Conservation (phyloP, 2,888 invertebrate genomes). For the Dysmachus trigonus region DNA sequence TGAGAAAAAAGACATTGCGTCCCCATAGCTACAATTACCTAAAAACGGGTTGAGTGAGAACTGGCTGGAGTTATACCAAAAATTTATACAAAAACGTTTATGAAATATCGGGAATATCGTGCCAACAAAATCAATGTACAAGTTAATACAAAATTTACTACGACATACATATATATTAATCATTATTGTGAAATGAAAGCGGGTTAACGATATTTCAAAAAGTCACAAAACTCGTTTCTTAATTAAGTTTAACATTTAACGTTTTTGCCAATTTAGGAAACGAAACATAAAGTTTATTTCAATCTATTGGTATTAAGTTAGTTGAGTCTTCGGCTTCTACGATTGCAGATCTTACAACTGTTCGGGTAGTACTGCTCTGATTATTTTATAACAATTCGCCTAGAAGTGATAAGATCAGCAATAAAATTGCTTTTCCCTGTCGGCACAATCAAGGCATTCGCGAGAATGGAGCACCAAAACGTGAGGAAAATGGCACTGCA, state of each 20-base stretch:
- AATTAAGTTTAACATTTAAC: too few species aligned
- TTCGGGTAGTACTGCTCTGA: constrained; percentile 1
- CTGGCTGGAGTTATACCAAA: too few species aligned
- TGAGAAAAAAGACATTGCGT: too few species aligned
- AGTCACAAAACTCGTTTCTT: too few species aligned
- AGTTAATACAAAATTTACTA: too few species aligned
- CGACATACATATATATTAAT: too few species aligned
- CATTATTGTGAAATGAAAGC: background rate
- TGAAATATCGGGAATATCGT: too few species aligned
- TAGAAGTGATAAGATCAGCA: constrained; percentile 11
- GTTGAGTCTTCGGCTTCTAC: background rate
- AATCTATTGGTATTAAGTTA: background rate
- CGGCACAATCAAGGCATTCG: constrained; percentile 18
- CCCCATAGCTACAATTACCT: too few species aligned
- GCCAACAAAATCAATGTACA: too few species aligned
- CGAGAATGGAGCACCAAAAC: background rate
- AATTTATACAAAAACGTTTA: too few species aligned
- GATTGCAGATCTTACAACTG: background rate
- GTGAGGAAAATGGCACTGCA: constrained; percentile 20
- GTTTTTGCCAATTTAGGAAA: background rate
- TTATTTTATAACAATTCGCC: constrained; percentile 15
- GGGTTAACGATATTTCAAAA: background rate
- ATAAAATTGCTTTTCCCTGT: background rate
- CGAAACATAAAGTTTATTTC: background rate
- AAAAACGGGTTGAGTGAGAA: too few species aligned